A percentile compares a stretch with the other conserved stretches of the same genome.
Conservation (phyloP, 2,113 vertebrate genomes). For the Strix uralensis region DNA sequence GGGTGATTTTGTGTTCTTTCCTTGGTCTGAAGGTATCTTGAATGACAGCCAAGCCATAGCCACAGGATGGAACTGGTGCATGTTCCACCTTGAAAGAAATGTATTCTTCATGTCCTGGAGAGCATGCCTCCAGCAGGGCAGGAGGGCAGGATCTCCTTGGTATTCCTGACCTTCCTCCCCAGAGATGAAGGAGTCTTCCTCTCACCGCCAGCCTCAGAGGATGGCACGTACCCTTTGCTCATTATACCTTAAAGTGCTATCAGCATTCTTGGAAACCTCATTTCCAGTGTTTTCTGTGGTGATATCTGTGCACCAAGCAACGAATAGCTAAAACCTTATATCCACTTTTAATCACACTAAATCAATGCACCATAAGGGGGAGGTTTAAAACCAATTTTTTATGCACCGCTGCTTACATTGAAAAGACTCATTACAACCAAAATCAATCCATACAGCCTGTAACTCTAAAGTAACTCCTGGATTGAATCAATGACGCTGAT, state of each 20-base stretch:
- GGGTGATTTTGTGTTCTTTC: too few species aligned
- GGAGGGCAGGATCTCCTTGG: background rate
- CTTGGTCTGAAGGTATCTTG: background rate
- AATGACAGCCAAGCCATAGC: background rate
- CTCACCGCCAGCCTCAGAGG: background rate
- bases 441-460: slow-evolving; percentile 34
- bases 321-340: background rate
- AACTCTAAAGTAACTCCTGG: slow-evolving; percentile 17
- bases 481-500: background rate
- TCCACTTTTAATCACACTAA: slow-evolving; percentile 9
- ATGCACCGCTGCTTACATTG: background rate
- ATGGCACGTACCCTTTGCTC: fast-evolving
- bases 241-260: background rate
- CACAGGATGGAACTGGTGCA: background rate
- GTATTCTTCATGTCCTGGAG: background rate
- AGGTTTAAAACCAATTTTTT: background rate
- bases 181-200: background rate
- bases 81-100: fast-evolving
- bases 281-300: background rate
- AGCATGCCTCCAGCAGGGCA: background rate
- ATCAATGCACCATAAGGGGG: background rate
- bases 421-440: slow-evolving; percentile 5
- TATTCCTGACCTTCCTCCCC: background rate
- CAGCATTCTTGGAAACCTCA: background rate
- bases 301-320: background rate